Percentiles rank a stretch among this genome's conserved stretches.
These are phyloP conservation scores for Morbakka virulenta DNA, from an alignment of 30 jellyfish, hydroid and myxozoan species.

Conservation along the genomic window DNA sequence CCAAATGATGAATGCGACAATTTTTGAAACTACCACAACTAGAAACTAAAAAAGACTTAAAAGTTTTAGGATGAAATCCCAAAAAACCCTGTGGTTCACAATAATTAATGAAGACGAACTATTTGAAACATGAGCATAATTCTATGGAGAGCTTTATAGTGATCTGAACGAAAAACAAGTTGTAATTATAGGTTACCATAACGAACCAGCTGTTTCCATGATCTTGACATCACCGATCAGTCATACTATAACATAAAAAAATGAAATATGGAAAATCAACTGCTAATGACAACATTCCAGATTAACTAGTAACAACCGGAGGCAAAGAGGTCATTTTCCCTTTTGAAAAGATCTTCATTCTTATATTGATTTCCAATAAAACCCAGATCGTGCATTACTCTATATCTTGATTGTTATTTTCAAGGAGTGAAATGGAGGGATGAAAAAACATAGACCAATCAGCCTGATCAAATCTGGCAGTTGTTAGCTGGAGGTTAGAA, in stretches of 20 bases:
- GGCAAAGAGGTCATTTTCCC: not conserved
- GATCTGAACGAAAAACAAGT: slow-evolving; percentile 9
- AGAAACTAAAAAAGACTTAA: slow-evolving; percentile 1
- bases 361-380: not conserved
- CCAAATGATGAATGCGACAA: no score
- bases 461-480: slow-evolving; percentile 13
- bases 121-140: slow-evolving; percentile 6
- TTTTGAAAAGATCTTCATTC: not conserved
- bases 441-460: not conserved
- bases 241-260: not conserved
- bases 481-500: no score
- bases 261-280: slow-evolving; percentile 6
- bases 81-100: not conserved
- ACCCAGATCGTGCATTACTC: slow-evolving; percentile 1
- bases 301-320: not conserved
- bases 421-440: slow-evolving; percentile 1
- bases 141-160: slow-evolving; percentile 1
- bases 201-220: slow-evolving; percentile 16
- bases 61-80: not conserved
- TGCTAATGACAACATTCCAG: slow-evolving; percentile 8
- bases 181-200: slow-evolving; percentile 5
- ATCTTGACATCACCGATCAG: slow-evolving; percentile 1
- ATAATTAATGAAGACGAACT: not conserved
- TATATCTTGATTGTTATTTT: not conserved
- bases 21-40: no score